These are phyloP conservation scores for Philotrypesis tridentata DNA, from an alignment of 1,140 invertebrate species.

Conservation along the genomic window DNA sequence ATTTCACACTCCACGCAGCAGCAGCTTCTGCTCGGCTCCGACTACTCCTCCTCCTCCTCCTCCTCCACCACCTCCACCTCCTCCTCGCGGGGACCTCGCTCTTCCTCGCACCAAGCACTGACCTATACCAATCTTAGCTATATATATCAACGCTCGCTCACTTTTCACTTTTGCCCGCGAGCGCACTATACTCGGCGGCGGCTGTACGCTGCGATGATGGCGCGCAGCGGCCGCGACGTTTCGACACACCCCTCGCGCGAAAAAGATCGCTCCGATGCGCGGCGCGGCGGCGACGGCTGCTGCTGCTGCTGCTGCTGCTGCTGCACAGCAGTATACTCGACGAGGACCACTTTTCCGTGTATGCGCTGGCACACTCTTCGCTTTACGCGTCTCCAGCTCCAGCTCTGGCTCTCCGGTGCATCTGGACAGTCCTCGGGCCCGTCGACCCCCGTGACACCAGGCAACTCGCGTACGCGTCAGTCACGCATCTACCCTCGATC, in stretches of 20 bases:
- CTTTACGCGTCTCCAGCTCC: no score
- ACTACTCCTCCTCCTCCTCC: not conserved
- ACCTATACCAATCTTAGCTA: no score
- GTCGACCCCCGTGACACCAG: not conserved
- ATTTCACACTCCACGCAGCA: slow-evolving; percentile 2
- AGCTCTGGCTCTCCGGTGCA: no score
- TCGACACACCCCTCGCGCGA: slow-evolving; percentile 31
- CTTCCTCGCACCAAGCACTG: slow-evolving; percentile 22
- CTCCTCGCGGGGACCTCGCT: not conserved
- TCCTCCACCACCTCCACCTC: slow-evolving; percentile 6
- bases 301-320: no score
- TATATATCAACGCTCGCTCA: no score
- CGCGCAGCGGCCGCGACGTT: not conserved
- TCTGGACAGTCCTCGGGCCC: not conserved
- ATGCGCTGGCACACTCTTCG: no score
- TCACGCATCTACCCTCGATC: not conserved
- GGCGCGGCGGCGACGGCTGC: no score
- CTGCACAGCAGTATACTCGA: no score
- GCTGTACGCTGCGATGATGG: not conserved
- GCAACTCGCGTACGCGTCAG: not conserved
- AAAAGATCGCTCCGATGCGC: not conserved
- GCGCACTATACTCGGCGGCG: not conserved
- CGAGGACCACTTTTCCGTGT: no score
- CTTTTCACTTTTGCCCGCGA: not conserved
- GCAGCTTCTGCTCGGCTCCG: not conserved